A percentile compares a stretch with the other conserved stretches of the same genome.
phyloP scores from a whole-genome alignment of 2,113 vertebrate species.

The Uria lomvia region DNA sequence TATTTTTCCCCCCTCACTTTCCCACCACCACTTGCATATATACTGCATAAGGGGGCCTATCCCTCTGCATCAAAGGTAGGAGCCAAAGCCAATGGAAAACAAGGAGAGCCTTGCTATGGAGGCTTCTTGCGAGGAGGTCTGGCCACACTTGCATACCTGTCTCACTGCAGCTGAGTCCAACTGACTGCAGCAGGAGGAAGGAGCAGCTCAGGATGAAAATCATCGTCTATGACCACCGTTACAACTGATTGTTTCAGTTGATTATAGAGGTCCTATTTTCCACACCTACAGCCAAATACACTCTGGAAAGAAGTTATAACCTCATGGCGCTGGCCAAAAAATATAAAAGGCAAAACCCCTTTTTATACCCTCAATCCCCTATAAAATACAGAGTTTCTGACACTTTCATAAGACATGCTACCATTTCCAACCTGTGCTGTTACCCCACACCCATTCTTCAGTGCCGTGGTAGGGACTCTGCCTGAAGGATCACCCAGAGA shows the following conservation, averaged over 20 bases:
- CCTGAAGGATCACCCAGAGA: not conserved
- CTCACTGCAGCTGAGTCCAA: not conserved
- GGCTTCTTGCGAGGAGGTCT: not conserved
- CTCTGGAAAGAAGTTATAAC: not conserved
- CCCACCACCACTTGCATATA: not conserved
- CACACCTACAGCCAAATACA: not conserved
- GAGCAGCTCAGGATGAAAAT: not conserved
- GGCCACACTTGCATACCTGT: not conserved
- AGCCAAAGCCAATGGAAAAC: not conserved
- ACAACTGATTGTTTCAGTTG: not conserved
- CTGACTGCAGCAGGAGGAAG: not conserved
- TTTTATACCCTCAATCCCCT: not conserved
- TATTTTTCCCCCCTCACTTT: not conserved
- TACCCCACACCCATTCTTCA: not conserved
- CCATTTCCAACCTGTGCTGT: not conserved
- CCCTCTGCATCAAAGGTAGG: not conserved
- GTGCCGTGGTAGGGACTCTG: not conserved
- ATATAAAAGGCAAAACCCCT: not conserved
- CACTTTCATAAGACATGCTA: not conserved
- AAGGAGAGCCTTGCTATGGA: not conserved
- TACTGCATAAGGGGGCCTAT: not conserved
- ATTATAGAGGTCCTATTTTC: not conserved
- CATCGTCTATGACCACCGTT: fast-evolving
- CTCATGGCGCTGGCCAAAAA: not conserved
- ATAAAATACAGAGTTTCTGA: not conserved